Percentiles rank a stretch among this genome's conserved stretches.
These are phyloP conservation scores for Xiphias gladius DNA, from an alignment of 2,113 vertebrate species.

Conservation along the genomic window DNA sequence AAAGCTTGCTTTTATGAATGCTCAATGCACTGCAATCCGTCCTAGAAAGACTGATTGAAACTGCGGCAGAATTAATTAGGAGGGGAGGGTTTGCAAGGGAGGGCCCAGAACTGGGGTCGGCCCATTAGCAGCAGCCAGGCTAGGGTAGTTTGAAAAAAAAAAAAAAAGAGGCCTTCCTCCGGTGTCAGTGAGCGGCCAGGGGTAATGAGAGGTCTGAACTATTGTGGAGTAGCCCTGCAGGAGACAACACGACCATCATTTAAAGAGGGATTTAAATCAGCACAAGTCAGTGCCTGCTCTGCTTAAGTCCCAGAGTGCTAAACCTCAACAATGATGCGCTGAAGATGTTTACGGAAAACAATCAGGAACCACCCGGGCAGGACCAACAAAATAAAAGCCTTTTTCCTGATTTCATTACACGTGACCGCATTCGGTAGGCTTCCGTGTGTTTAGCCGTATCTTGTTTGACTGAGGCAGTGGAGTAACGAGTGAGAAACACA, in stretches of 20 bases:
- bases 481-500: neutral
- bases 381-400: constrained; percentile 26
- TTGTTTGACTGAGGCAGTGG: neutral
- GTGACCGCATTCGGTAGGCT: neutral
- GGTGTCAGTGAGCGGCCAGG: constrained; percentile 50
- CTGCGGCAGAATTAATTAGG: neutral
- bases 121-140: too few species aligned
- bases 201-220: constrained; percentile 66
- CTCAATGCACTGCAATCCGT: neutral
- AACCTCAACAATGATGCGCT: constrained; percentile 50
- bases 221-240: constrained; percentile 48
- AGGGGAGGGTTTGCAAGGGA: too few species aligned
- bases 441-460: neutral
- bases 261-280: constrained; percentile 66
- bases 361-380: constrained; percentile 30
- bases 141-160: neutral
- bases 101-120: too few species aligned
- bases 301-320: constrained; percentile 30
- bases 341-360: constrained; percentile 55
- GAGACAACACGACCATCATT: constrained; percentile 83
- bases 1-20: neutral
- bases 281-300: constrained; percentile 55
- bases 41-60: neutral
- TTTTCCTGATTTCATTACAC: constrained; percentile 23
- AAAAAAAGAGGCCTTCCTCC: constrained; percentile 15